phyloP scores from a whole-genome alignment of 2,797 vertebrate genomes.

The Florisuga fusca region DNA sequence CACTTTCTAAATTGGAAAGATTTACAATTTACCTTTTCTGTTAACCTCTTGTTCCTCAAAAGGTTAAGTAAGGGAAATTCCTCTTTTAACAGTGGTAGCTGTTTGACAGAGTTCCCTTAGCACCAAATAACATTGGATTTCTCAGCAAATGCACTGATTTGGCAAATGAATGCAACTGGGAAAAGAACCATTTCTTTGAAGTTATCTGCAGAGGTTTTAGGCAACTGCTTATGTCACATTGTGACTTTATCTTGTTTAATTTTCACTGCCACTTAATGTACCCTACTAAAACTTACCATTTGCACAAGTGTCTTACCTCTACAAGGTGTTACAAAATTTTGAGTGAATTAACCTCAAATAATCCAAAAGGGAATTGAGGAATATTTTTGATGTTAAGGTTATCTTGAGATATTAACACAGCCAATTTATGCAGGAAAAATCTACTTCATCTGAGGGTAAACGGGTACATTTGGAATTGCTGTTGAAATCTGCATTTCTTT shows the following conservation, averaged over 20 bases:
- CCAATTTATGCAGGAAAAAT: not conserved
- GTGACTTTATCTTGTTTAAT: not conserved
- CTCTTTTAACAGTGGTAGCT: constrained; percentile 6
- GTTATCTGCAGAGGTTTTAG: not conserved
- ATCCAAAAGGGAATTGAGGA: not conserved
- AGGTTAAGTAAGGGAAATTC: constrained; percentile 61
- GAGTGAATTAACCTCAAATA: not conserved
- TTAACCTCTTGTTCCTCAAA: constrained; percentile 56
- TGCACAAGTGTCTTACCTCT: not conserved
- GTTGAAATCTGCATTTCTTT: not conserved
- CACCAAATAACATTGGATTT: not conserved
- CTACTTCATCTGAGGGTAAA: not conserved
- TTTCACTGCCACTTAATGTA: not conserved
- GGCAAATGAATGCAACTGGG: not conserved
- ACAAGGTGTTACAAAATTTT: not conserved
- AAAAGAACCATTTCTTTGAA: not conserved
- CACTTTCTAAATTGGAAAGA: constrained; percentile 56
- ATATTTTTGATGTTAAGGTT: not conserved
- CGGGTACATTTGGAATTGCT: not conserved
- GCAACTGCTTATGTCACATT: not conserved
- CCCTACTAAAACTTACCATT: not conserved
- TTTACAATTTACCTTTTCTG: constrained; percentile 66
- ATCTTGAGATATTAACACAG: not conserved
- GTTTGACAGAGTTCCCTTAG: constrained; percentile 23
- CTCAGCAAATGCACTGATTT: not conserved